phyloP scores from a whole-genome alignment of 2,888 invertebrate species.

The Machimus atricapillus region DNA sequence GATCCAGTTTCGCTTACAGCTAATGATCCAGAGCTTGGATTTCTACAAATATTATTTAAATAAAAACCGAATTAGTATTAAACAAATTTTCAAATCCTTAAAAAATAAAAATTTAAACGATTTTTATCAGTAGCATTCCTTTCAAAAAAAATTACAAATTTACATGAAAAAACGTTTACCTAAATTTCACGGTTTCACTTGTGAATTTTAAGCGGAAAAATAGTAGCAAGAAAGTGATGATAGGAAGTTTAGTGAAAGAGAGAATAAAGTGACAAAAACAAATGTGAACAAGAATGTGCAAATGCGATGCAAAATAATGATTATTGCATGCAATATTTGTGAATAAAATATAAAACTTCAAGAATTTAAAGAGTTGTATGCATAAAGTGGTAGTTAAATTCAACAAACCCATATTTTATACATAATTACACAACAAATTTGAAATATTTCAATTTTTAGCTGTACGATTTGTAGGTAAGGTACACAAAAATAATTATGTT shows the following conservation, averaged over 20 bases:
- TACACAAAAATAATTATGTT: neutral
- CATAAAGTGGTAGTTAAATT: neutral
- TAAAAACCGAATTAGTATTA: neutral
- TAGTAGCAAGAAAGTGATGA: neutral
- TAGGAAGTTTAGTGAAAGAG: neutral
- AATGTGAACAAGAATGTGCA: neutral
- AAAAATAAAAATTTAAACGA: neutral
- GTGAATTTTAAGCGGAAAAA: neutral
- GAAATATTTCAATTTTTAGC: neutral
- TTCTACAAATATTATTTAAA: conserved; percentile 65
- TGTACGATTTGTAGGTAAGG: neutral
- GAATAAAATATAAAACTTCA: neutral
- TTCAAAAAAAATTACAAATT: neutral
- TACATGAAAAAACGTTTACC: neutral
- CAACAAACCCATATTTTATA: neutral
- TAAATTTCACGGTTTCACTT: neutral
- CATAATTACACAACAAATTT: neutral
- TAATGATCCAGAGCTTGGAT: conserved; percentile 82
- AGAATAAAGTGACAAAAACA: neutral
- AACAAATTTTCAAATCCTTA: neutral
- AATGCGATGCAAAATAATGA: neutral
- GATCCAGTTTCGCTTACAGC: conserved; percentile 84
- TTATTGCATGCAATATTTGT: neutral
- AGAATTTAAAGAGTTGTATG: neutral
- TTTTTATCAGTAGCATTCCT: neutral